phyloP scores from a whole-genome alignment of 2,113 vertebrate species.

The Callithrix jacchus region DNA sequence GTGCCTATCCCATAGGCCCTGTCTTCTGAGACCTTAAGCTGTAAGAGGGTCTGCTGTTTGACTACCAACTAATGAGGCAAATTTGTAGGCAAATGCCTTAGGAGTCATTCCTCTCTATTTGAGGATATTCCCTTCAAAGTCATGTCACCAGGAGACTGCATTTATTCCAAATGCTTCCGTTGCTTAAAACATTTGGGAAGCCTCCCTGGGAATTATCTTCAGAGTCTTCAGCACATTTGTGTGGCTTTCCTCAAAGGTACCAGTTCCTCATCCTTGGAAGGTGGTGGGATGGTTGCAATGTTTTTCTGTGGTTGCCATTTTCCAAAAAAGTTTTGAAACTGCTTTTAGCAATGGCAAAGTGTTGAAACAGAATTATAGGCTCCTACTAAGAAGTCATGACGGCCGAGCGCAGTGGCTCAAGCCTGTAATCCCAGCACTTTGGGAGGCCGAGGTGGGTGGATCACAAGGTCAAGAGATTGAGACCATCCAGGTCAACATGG shows the following conservation, averaged over 20 bases:
- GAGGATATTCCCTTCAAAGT: background rate
- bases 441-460: too few species aligned
- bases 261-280: constrained; percentile 1
- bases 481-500: too few species aligned
- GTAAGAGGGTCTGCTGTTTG: background rate
- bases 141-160: background rate
- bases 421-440: too few species aligned
- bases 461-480: too few species aligned
- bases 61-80: background rate
- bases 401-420: too few species aligned
- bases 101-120: constrained; percentile 10
- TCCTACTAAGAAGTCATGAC: background rate
- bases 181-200: background rate
- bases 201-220: background rate
- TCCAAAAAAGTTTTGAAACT: background rate
- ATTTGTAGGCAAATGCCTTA: constrained; percentile 33
- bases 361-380: background rate
- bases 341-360: background rate
- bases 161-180: constrained; percentile 22
- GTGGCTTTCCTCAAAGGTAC: background rate
- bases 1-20: background rate
- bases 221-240: background rate
- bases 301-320: background rate
- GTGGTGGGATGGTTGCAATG: background rate
- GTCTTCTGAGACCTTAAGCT: background rate